A percentile compares a stretch with the other conserved stretches of the same genome.
Conservation (phyloP, 2,797 vertebrate species). For the Spinus pinus region DNA sequence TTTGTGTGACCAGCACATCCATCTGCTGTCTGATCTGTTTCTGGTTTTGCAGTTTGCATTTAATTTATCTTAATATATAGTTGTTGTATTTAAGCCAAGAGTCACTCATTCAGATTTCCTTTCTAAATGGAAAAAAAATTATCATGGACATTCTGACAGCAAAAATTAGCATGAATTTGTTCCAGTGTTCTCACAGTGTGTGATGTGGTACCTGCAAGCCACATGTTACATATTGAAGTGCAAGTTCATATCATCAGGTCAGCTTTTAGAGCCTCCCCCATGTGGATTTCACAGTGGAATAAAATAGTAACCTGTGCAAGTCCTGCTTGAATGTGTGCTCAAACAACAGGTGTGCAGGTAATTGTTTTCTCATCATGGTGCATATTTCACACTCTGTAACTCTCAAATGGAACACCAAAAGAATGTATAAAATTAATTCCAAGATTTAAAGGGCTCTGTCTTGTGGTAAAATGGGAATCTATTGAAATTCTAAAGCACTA, state of each 20-base stretch:
- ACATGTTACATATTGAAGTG: background rate
- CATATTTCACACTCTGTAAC: constrained; percentile 72
- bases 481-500: constrained; percentile 37
- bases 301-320: background rate
- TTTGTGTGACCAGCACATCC: background rate
- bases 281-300: constrained; percentile 21
- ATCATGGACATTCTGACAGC: background rate
- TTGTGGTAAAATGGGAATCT: constrained; percentile 10
- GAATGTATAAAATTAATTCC: constrained; percentile 68
- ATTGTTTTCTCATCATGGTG: constrained; percentile 70
- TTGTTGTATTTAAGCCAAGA: background rate
- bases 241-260: background rate
- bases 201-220: background rate
- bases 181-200: background rate
- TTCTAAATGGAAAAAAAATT: background rate
- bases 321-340: background rate
- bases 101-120: background rate
- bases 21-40: background rate
- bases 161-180: constrained; percentile 1
- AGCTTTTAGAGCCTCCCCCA: background rate
- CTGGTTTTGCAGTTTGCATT: background rate
- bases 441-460: constrained; percentile 48
- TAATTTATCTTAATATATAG: background rate
- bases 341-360: constrained; percentile 68
- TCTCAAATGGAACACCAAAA: constrained; percentile 71